Conservation (phyloP, 2,113 vertebrate genomes). For the Pituophis catenifer region DNA sequence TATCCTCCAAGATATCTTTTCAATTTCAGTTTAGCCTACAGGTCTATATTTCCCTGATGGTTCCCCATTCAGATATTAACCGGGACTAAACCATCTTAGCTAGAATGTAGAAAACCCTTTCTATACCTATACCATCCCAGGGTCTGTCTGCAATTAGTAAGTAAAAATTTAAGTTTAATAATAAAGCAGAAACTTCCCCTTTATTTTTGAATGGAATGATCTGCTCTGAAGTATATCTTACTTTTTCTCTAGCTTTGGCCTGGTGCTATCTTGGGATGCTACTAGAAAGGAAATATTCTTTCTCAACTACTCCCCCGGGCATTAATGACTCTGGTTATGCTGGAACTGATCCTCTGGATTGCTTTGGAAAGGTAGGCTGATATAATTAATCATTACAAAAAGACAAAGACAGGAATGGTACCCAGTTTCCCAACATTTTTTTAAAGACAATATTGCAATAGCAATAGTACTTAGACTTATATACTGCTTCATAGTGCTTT, state of each 20-base stretch:
- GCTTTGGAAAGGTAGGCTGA: slow-evolving; percentile 75
- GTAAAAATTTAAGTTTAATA: background rate
- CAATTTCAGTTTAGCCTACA: background rate
- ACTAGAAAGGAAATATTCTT: slow-evolving; percentile 77
- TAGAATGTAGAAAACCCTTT: background rate
- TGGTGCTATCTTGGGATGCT: slow-evolving; percentile 83
- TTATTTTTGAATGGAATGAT: background rate
- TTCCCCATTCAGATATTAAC: background rate
- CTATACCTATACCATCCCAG: background rate
- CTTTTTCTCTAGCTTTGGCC: slow-evolving; percentile 66
- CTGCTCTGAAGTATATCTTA: background rate
- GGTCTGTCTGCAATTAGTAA: background rate
- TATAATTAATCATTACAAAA: background rate
- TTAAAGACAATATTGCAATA: background rate
- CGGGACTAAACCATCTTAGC: background rate
- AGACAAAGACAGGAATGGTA: background rate
- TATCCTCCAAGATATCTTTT: background rate
- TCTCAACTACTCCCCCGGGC: slow-evolving; percentile 74
- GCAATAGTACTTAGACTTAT: background rate
- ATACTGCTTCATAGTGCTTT: background rate
- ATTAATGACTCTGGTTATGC: slow-evolving; percentile 82
- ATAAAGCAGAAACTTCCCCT: background rate
- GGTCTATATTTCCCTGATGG: background rate
- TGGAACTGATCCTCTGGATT: slow-evolving; percentile 72
- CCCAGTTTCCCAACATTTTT: background rate